Conservation (phyloP, 2,888 invertebrate species). For the Cylindroiulus punctatus region DNA sequence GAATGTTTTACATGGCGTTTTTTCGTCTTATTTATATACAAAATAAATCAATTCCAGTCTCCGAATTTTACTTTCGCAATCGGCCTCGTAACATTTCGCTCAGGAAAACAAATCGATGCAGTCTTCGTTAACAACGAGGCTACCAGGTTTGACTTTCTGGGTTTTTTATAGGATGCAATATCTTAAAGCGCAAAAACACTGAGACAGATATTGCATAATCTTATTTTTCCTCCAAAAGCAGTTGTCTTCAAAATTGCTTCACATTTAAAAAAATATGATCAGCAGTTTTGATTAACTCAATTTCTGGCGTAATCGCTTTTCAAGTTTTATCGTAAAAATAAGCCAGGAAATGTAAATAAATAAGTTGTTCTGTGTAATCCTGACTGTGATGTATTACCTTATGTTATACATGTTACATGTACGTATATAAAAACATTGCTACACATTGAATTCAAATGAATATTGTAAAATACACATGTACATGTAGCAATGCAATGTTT, state of each 20-base stretch:
- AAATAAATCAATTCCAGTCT: background rate
- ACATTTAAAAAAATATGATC: background rate
- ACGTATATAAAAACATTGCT: no score
- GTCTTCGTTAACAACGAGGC: constrained; percentile 20
- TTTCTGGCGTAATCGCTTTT: no score
- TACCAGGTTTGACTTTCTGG: background rate
- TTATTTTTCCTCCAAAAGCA: background rate
- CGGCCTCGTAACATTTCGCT: constrained; percentile 10
- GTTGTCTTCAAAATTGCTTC: no score
- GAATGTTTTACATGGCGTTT: constrained; percentile 27
- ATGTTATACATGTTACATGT: no score
- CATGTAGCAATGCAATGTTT: background rate
- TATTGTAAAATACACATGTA: no score
- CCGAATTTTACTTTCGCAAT: background rate
- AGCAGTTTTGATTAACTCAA: background rate
- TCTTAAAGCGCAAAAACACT: background rate
- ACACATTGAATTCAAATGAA: no score
- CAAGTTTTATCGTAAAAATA: no score
- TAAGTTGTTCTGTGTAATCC: no score
- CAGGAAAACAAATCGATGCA: constrained; percentile 22
- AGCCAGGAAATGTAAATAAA: no score
- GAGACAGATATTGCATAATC: background rate
- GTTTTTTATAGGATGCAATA: background rate
- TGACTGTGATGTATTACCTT: no score
- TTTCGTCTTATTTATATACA: constrained; percentile 17